Conservation (phyloP, 2,797 vertebrate species). For the Microctenopoma stevenorrisi region DNA sequence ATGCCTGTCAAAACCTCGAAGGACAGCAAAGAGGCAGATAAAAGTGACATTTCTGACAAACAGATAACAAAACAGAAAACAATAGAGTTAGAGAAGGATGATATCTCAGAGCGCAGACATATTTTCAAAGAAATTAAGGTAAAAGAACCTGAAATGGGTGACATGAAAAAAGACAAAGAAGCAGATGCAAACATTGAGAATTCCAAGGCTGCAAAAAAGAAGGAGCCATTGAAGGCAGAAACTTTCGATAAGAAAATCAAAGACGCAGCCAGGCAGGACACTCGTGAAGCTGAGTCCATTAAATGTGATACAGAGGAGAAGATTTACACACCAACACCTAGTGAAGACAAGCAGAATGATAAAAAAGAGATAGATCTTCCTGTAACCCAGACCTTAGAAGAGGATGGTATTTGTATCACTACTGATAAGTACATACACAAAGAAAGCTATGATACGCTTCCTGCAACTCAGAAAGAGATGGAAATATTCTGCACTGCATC, state of each 20-base stretch:
- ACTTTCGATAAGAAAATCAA: slow-evolving; percentile 22
- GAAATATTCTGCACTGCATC: slow-evolving; percentile 20
- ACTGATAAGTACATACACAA: slow-evolving; percentile 17
- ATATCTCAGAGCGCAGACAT: slow-evolving; percentile 43
- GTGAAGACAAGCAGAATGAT: slow-evolving; percentile 42
- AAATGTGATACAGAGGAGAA: slow-evolving; percentile 36
- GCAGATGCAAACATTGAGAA: slow-evolving; percentile 7
- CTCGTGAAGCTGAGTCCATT: slow-evolving; percentile 11
- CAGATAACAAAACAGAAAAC: slow-evolving; percentile 16
- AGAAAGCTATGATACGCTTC: slow-evolving; percentile 29
- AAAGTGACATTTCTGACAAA: slow-evolving; percentile 29
- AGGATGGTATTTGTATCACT: slow-evolving; percentile 41
- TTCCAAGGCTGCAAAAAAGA: slow-evolving; percentile 20
- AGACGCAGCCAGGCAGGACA: slow-evolving; percentile 8
- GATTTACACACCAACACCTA: slow-evolving; percentile 3
- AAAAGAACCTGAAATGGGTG: slow-evolving; percentile 34
- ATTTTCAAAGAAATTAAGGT: slow-evolving; percentile 33
- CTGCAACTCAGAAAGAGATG: slow-evolving; percentile 36
- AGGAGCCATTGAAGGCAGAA: slow-evolving; percentile 33
- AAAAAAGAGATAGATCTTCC: slow-evolving; percentile 31
- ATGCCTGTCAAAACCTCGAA: slow-evolving; percentile 22
- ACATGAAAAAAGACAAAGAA: slow-evolving; percentile 46
- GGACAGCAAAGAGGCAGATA: slow-evolving; percentile 42
- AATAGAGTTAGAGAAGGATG: slow-evolving; percentile 23
- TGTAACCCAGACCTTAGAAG: slow-evolving; percentile 14